These are phyloP conservation scores for Suncus etruscus DNA, from an alignment of 2,113 vertebrate species.

Conservation along the genomic window DNA sequence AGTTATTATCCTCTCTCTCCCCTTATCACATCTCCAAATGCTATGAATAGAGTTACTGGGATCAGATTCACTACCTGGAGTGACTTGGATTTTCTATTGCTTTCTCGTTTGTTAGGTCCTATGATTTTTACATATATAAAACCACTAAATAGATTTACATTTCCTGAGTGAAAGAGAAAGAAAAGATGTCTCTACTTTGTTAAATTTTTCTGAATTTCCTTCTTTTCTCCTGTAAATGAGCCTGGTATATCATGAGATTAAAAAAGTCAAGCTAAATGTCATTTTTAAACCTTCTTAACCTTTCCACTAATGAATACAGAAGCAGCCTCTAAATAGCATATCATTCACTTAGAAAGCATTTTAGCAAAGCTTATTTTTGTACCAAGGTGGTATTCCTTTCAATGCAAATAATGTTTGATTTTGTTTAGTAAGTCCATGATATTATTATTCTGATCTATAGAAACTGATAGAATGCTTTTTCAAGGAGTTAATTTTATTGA, in stretches of 20 bases:
- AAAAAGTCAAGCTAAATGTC: neutral
- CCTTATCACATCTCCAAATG: too few relatives aligned
- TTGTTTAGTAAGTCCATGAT: too few relatives aligned
- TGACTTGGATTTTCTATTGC: too few relatives aligned
- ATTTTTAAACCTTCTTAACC: neutral
- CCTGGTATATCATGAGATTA: neutral
- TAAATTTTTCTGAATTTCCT: neutral
- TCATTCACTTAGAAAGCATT: neutral
- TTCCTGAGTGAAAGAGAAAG: neutral
- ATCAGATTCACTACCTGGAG: too few relatives aligned
- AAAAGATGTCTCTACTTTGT: neutral
- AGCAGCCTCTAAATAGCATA: neutral
- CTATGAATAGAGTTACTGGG: too few relatives aligned
- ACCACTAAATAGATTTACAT: too few relatives aligned
- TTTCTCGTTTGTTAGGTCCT: too few relatives aligned
- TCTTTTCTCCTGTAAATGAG: neutral
- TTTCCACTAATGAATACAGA: neutral
- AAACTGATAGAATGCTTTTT: too few relatives aligned
- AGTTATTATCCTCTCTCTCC: too few relatives aligned
- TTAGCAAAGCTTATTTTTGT: slow-evolving; percentile 9
- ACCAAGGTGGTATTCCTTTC: neutral
- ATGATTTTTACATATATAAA: too few relatives aligned
- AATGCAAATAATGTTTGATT: neutral
- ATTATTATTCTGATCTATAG: too few relatives aligned
- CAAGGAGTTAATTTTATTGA: too few relatives aligned